Evolutionary conservation across 1,140 invertebrate species (phyloP), one percentile per base, ranked within the genome.

Genomic region (Cataglyphis hispanica): DNA sequence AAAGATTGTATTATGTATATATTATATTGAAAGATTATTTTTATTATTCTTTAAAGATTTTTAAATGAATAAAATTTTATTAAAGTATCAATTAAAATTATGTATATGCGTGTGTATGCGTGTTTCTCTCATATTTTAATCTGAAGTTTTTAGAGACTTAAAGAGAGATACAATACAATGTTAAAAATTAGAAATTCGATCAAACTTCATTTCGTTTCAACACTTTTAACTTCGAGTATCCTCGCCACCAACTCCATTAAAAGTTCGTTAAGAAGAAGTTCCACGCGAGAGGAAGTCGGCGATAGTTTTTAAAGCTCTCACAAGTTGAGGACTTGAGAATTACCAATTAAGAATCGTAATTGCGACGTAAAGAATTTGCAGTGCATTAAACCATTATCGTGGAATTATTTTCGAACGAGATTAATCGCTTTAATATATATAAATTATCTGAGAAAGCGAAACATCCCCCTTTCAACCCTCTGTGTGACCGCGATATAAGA

Each of bases 141-240:
- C 34, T 60, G 16, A 75, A 75, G 8, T 75, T 75, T 19, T 50
- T 50, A 13, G 11, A 50, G 46, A 50, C 16, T 16, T 19, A 19
- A 50, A 46, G 5, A 19, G 4, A 75, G 22, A 60, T 37, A 58
- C 31, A 60, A 75, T 27, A 75, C 56, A 37, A 75, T 8, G 22
- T 75, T 75, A 75, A 64, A 77, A 76, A 63, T 63, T 46, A 63
- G 25, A 77, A 64, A 63, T 77, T 77, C 75, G 75, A 77, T 77
- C 37, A 43, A 64, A 77, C 58, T 77, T 77, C 16, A 77, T 64
- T 37, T 77, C 60, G 27, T 77, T 77, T 64, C 27, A 19, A 7
- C 25, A 46, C 58, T 77, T 77, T 64, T 64, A 77, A 64, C 75
- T 77, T 64, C 10, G 43, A 40, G 27, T 64, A 77, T 77, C 27